A percentile compares a stretch with the other conserved stretches of the same genome.
phyloP scores from a whole-genome alignment of 2,113 vertebrate species.

The Romanogobio albipinnatus region DNA sequence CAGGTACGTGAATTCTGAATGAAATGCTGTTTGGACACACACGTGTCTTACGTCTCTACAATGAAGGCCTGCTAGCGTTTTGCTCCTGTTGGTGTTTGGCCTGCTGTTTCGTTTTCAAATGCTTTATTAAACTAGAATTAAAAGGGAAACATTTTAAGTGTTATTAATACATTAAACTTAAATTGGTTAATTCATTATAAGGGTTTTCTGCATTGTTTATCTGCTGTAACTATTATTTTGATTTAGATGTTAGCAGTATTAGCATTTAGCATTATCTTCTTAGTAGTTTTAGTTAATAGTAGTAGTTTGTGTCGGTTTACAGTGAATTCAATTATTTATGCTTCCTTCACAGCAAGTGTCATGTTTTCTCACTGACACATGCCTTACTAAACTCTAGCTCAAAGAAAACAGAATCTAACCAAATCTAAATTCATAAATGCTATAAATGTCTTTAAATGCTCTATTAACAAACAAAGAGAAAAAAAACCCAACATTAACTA shows the following conservation, averaged over 20 bases:
- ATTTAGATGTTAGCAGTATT: background rate
- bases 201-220: background rate
- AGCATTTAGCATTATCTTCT: background rate
- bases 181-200: background rate
- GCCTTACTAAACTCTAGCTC: no score
- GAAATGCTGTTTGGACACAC: background rate
- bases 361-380: no score
- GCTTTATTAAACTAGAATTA: background rate
- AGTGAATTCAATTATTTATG: background rate
- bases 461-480: no score
- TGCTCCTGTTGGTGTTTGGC: background rate
- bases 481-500: no score
- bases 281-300: background rate
- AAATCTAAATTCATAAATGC: no score
- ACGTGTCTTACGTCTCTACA: background rate
- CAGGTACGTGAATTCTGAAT: background rate
- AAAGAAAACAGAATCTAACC: no score
- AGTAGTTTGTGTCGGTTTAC: background rate
- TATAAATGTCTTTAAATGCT: no score
- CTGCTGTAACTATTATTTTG: background rate
- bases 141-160: background rate
- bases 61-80: background rate
- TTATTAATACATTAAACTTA: background rate
- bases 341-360: no score
- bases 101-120: background rate